These are phyloP conservation scores for Hoplias malabaricus DNA, from an alignment of 2,113 vertebrate species.

Conservation along the genomic window DNA sequence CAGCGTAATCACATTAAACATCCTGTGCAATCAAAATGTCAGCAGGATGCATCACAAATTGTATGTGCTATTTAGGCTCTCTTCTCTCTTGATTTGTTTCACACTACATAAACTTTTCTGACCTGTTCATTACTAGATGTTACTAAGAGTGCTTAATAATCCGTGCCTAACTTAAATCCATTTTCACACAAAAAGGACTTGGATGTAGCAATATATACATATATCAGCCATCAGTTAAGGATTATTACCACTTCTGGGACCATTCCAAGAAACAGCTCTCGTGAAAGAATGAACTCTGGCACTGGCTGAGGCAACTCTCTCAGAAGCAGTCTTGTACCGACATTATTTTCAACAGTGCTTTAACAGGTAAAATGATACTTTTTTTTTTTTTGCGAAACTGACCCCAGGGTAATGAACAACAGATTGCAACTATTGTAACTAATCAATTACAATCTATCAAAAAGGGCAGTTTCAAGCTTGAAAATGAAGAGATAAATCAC, in stretches of 20 bases:
- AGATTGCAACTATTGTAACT: too few relatives aligned
- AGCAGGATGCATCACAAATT: not conserved
- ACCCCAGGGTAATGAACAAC: too few relatives aligned
- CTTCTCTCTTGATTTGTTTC: not conserved
- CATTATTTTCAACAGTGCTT: too few relatives aligned
- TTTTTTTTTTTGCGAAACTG: too few relatives aligned
- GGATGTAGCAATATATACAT: not conserved
- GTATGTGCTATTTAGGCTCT: not conserved
- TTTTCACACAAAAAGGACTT: too few relatives aligned
- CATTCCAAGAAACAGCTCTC: not conserved
- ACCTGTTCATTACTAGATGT: too few relatives aligned
- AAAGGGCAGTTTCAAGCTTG: not conserved
- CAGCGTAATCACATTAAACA: slow-evolving; percentile 45
- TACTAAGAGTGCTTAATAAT: too few relatives aligned
- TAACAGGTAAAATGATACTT: not conserved
- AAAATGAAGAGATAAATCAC: not conserved
- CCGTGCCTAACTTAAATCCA: too few relatives aligned
- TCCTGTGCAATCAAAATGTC: slow-evolving; percentile 42
- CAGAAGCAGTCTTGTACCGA: too few relatives aligned
- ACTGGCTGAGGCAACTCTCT: too few relatives aligned
- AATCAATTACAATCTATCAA: not conserved
- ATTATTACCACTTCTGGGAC: slow-evolving; percentile 33
- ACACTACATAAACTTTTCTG: too few relatives aligned
- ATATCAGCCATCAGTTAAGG: not conserved
- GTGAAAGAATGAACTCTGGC: not conserved